Evolutionary conservation across 53 echinoderm and acorn worm species (phyloP).

Genomic region (Apostichopus leukothele): DNA sequence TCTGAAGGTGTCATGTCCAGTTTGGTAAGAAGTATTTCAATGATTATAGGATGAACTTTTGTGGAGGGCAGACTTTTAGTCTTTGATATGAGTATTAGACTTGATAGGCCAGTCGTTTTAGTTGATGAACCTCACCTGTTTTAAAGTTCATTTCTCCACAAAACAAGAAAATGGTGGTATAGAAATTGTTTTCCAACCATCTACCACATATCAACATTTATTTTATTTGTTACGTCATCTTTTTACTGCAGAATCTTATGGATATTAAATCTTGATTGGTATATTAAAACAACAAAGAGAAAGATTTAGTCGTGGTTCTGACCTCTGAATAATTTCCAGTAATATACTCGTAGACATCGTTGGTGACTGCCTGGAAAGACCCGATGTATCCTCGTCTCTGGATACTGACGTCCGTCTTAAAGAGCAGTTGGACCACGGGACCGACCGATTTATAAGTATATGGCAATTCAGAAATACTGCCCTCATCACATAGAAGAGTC

Average conservation of each 20-base stretch:
- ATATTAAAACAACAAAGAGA: too few relatives aligned
- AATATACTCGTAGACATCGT: constrained; percentile 25
- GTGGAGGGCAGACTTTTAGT: too few relatives aligned
- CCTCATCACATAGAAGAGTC: constrained; percentile 57
- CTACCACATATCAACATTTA: too few relatives aligned
- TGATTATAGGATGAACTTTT: neutral
- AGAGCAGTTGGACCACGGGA: constrained; percentile 44
- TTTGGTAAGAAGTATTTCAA: neutral
- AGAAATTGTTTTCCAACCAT: too few relatives aligned
- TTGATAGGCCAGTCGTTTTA: too few relatives aligned
- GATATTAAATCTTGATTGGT: too few relatives aligned
- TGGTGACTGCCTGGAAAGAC: constrained; percentile 56
- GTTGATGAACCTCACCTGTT: too few relatives aligned
- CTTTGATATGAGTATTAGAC: too few relatives aligned
- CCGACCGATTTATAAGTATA: constrained; percentile 62
- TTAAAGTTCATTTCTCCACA: too few relatives aligned
- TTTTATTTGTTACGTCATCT: too few relatives aligned
- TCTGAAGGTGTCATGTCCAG: neutral
- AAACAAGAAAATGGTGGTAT: too few relatives aligned
- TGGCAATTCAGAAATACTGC: constrained; percentile 55
- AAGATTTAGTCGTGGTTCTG: neutral
- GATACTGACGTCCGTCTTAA: constrained; percentile 55
- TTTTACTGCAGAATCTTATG: too few relatives aligned
- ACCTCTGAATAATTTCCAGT: constrained; percentile 69
- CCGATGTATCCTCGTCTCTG: constrained; percentile 56